These are phyloP conservation scores for Strigops habroptila DNA, from an alignment of 2,113 vertebrate species.

Conservation along the genomic window DNA sequence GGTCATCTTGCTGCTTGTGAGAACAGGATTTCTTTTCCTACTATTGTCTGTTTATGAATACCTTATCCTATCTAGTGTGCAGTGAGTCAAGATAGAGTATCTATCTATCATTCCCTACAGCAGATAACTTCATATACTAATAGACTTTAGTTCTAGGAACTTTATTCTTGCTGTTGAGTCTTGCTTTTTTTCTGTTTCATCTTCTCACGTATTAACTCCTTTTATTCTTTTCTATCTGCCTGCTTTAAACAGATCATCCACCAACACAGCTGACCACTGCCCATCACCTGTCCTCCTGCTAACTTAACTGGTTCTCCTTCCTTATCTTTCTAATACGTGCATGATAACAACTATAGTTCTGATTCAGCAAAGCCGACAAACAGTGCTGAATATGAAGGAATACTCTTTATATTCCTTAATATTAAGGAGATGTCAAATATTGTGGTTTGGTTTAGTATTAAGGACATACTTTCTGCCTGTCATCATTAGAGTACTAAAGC, in stretches of 20 bases:
- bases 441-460: background rate
- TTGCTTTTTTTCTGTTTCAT: background rate
- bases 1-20: background rate
- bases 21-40: background rate
- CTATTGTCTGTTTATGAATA: background rate
- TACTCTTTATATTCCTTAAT: background rate
- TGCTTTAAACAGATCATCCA: background rate
- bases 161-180: background rate
- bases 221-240: background rate
- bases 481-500: background rate
- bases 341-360: background rate
- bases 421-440: background rate
- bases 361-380: background rate
- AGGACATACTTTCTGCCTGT: background rate
- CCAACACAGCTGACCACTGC: background rate
- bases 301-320: background rate
- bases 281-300: background rate
- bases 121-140: background rate
- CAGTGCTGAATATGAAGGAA: background rate
- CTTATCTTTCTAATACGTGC: background rate
- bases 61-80: background rate
- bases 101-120: conserved; percentile 6
- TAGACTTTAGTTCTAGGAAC: background rate
- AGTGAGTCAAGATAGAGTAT: background rate
- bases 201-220: background rate